Base-by-base conservation (phyloP, 2,797 vertebrate species). In the Gymnoscopelus microlampas region DNA sequence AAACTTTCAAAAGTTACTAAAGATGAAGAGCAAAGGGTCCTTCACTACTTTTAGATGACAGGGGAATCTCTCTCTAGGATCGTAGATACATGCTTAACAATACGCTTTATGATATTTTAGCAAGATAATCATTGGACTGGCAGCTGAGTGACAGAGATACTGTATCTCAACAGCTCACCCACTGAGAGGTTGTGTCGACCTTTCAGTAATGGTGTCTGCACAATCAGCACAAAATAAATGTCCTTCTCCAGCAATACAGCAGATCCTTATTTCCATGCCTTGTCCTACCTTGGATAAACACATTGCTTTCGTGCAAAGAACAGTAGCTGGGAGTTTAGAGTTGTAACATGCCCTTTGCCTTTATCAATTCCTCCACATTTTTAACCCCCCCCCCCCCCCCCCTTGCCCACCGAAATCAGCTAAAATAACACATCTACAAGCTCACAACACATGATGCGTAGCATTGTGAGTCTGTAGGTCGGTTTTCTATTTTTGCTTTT, bases 151-250 rank as follows among this genome's bases (percentile, higher is more conserved):
- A 83, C 69, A 76, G 78, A 82, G 81, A 84, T 63, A 10, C 39
- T 44, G 39, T 44, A 81, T 73, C 63, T 69, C 59, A 60, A 54
- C 68, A 49, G 77, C 71, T 70, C 67, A 56, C 62, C 56, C 5
- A 44, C 71, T 64, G 57, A 74, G 71, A 81, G 66, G 60, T 66
- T 54, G 56, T 15, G 65, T 82, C 73, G 71, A 86, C 83, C 84
- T 79, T 82, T 74, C 53, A 19, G 29, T 76, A 65, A 70, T 71
- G 80, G 71, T 68, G 81, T 53, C 50, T 70, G 71, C 72, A 54
- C 53, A 62, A 79, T 88, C 84, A 87, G 89, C 88, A 71, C 65
- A 73, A 86, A 83, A 76, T 55, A 61, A 72, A 68, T 73, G 79
- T 71, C 76, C 80, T 82, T 77, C 74, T 82, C 35, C 59, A 67